Evolutionary conservation across 2,888 invertebrate genomes (phyloP), one percentile per base, ranked within the genome.

Genomic region (Helicoverpa assulta): DNA sequence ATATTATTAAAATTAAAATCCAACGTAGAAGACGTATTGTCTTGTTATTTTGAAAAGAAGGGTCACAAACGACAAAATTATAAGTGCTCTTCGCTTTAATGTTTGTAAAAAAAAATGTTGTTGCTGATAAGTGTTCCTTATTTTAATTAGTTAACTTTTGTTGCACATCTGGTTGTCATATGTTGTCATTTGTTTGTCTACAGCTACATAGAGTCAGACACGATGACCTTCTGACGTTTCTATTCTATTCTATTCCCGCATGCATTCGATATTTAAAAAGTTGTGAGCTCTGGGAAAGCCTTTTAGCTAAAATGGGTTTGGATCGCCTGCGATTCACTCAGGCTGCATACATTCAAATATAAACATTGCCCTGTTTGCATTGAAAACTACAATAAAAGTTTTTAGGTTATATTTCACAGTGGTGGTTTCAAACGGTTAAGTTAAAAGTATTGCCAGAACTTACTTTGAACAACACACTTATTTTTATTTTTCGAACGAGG

Each of bases 231-330:
- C 65, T 66, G 69, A 4, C 19, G 1, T 5, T 2, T 61, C n/a
- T 54, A 50, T 43, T 53, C n/a, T 65, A 26, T 70, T 2, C 4
- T 4, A 4, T 26, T 43, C 61, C 61, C 59, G 66, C 80, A 85
- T 86, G 77, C 77, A 85, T 77, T 73, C 73, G 82, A 82, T 84
- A 84, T 85, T 86, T 73, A 82, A 84, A 86, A 88, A 84, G 81
- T 80, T 78, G 80, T 70, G 80, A 59, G 71, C 65, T 61, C 68
- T 67, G 71, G 69, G 57, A 69, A 81, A 86, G 83, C 86, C 89
- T 90, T 89, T 89, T 85, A 89, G 81, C 77, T 82, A 62, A 86
- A 88, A 88, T 88, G 86, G 86, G 78, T 80, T 86, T 67, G 76
- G 82, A 84, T 82, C 80, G 82, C 69, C 78, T 83, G 81, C 73